Evolutionary conservation across 2,113 vertebrate species (phyloP).

Genomic region (Percopsis transmontana): DNA sequence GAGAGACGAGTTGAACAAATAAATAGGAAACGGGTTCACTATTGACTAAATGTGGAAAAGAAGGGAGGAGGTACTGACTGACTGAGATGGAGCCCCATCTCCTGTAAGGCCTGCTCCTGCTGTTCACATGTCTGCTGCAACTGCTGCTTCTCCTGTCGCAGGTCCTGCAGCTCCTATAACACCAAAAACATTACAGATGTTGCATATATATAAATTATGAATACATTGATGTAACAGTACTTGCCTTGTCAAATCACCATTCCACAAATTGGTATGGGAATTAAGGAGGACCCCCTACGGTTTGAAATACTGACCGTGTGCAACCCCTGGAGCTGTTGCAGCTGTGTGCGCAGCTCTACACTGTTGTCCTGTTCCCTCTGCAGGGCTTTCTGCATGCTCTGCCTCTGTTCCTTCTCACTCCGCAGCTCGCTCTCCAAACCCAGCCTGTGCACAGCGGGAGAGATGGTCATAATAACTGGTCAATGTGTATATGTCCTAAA

Average conservation of each 20-base stretch:
- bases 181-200: background rate
- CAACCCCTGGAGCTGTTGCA: conserved; percentile 92
- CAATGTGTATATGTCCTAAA: background rate
- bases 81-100: conserved; percentile 98
- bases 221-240: background rate
- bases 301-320: conserved; percentile 70
- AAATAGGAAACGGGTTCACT: background rate
- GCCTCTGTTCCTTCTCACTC: conserved; percentile 89
- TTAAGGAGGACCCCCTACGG: too few relatives aligned
- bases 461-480: conserved; percentile 5
- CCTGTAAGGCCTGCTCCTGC: conserved; percentile 95
- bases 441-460: conserved; percentile 72
- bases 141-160: conserved; percentile 89
- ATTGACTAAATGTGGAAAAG: background rate
- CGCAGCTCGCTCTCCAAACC: conserved; percentile 89
- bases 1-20: conserved; percentile 23
- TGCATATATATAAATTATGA: background rate
- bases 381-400: conserved; percentile 86
- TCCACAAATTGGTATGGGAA: too few relatives aligned
- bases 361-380: conserved; percentile 89
- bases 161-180: conserved; percentile 85
- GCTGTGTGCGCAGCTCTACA: conserved; percentile 85
- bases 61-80: conserved; percentile 81
- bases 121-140: conserved; percentile 88
- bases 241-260: background rate